These are phyloP conservation scores for Peromyscus leucopus DNA, from an alignment of 2,113 vertebrate species.

Conservation along the genomic window DNA sequence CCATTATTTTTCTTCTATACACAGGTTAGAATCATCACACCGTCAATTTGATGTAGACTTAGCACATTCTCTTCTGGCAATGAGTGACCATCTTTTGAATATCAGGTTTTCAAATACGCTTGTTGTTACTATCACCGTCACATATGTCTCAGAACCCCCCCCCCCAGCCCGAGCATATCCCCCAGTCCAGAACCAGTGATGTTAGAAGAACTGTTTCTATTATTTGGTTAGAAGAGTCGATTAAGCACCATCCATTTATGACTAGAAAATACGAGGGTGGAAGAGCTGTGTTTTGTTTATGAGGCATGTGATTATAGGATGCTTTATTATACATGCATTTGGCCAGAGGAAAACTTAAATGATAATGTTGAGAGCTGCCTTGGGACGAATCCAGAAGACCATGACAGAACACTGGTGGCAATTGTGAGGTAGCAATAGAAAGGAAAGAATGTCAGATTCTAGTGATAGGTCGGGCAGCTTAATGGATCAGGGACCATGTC, in stretches of 20 bases:
- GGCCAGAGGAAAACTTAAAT: neutral
- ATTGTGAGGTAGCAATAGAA: neutral
- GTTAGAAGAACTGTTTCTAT: neutral
- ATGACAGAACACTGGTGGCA: slow-evolving; percentile 33
- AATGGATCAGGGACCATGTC: neutral
- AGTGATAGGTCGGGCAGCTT: neutral
- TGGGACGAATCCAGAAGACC: neutral
- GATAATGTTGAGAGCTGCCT: neutral
- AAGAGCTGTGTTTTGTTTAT: neutral
- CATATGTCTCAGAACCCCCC: neutral
- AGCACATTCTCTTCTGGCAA: neutral
- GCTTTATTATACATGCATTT: neutral
- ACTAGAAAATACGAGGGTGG: neutral
- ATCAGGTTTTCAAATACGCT: neutral
- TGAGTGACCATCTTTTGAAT: neutral
- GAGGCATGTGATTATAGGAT: neutral
- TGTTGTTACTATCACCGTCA: neutral
- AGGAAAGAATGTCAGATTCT: neutral
- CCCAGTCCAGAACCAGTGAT: neutral
- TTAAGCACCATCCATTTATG: neutral
- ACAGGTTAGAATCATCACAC: no score
- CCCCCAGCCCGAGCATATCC: no score
- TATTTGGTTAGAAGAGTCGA: neutral
- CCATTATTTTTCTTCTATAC: neutral
- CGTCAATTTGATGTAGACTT: neutral